phyloP scores from a whole-genome alignment of 2,888 invertebrate genomes.

The Sphaeridia pumilis region DNA sequence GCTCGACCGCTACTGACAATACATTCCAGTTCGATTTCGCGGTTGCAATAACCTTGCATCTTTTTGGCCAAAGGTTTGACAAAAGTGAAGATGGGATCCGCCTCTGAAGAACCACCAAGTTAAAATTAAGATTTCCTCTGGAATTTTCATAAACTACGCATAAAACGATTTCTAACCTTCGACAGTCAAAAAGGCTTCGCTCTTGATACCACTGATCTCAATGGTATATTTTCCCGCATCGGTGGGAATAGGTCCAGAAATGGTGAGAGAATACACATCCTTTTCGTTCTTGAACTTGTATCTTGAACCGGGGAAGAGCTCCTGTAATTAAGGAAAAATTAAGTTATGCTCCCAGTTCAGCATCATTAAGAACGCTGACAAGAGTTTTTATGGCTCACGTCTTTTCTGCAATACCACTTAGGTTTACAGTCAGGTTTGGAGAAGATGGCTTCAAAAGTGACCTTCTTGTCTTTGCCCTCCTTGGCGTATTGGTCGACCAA shows the following conservation, averaged over 20 bases:
- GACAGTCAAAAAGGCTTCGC: conserved; percentile 84
- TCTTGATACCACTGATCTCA: conserved; percentile 80
- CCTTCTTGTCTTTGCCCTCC: conserved; percentile 93
- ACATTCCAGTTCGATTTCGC: conserved; percentile 85
- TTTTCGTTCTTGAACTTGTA: conserved; percentile 91
- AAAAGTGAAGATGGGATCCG: conserved; percentile 88
- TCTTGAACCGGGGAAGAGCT: conserved; percentile 89
- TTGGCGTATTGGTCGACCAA: conserved; percentile 86
- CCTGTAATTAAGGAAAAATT: conserved; percentile 50
- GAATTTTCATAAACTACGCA: background rate
- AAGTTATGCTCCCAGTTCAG: background rate
- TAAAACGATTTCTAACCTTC: conserved; percentile 51
- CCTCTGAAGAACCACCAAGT: conserved; percentile 49
- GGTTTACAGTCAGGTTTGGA: conserved; percentile 91
- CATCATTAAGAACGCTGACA: background rate
- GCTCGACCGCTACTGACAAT: conserved; percentile 87
- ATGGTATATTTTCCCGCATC: conserved; percentile 95
- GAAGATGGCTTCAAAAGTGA: conserved; percentile 85
- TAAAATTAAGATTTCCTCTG: too few species aligned
- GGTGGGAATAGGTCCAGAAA: conserved; percentile 82
- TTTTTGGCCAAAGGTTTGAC: conserved; percentile 79
- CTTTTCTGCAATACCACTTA: conserved; percentile 83
- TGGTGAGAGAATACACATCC: conserved; percentile 79
- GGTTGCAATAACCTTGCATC: conserved; percentile 76
- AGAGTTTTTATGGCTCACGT: conserved; percentile 55